Base-by-base conservation (phyloP, 2,888 invertebrate species). In the Pycnomerus fuliginosus region DNA sequence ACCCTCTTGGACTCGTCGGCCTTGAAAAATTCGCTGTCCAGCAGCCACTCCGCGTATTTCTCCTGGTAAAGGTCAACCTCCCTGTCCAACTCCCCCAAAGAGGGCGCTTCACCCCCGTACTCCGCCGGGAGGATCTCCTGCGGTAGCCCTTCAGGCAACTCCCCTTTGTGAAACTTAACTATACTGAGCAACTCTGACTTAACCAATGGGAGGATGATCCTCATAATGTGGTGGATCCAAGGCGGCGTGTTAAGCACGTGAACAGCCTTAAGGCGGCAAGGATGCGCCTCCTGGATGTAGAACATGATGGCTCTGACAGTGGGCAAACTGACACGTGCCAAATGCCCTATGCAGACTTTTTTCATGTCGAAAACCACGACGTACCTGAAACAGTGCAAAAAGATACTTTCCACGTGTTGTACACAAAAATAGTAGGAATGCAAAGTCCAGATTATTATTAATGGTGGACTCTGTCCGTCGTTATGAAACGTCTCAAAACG, bases 221-320 rank as follows among this genome's bases (percentile, higher is more conserved):
- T 76, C 82, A 83, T 82, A 13, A 83, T 77, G 67, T 83, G 83
- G 64, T 83, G 81, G 56, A 84, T 80, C 72, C 82, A 83, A 30
- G 80, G 79, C 3, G 82, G 80, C 1, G 83, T 80, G 63, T 84
- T 80, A 27, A 84, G 75, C 1, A 84, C 77, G 65, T 83, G 83
- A 56, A 84, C 78, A 59, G 77, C 79, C 69, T 81, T 83, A 11
- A 84, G 73, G 41, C 83, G 77, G 32, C 79, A 80, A 1, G 84
- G 83, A 62, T 83, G 83, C 0, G 80, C 84, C 61, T 80, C 83
- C 82, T 84, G 84, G 54, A 83, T 83, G 61, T 83, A 83, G 49
- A 76, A 67, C 80, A 84, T 82, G 61, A 83, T 83, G 1, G 81
- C 78, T 52, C 80, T 71, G 15, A 83, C 62, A 1, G 81, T 80